Evolutionary conservation across 2,888 invertebrate species (phyloP), one percentile per base, ranked within the genome.

Genomic region (Zygothrica quintamaculata): DNA sequence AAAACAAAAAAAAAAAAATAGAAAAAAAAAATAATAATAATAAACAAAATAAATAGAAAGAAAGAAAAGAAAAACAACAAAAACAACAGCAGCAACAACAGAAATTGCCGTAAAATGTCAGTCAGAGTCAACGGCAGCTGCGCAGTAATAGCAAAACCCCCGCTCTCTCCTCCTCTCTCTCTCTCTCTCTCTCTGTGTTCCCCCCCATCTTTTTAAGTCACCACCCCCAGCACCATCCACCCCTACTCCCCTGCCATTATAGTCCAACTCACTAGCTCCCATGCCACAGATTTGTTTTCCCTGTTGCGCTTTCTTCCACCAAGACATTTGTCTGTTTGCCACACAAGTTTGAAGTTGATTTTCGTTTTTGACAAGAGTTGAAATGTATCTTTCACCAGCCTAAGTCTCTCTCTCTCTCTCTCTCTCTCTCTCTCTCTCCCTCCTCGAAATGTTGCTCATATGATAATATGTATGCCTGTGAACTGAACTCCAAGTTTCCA

Each of bases 351-450:
- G 34, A 61, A 66, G 69, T 69, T 67, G 77, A 65, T 77, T 87
- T 75, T 75, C 57, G 51, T 74, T 87, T 87, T 82, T 84, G 88
- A 88, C 88, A 86, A 84, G 81, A 84, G 84, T 57, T 88, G 84
- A 84, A 88, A 84, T 87, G 84, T 84, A 80, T 84, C 84, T 84
- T 84, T 88, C 84, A 84, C 84, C 87, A 77, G 56, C 16, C 40
- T 18, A 44, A 39, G 57, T 70, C 43, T 13, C 11, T 31, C 22
- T 16, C 34, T 25, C 33, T 26, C 26, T 9, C 15, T 25, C 25
- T 40, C 36, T 47, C 8, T 22, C 13, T 22, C 39, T 31, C 6
- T 37, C 7, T 44, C 13, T 9, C 26, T 44, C 7, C 7, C 22
- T 13, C 42, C n/a, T 42, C 13, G 8, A 13, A 26, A n/a, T n/a